A percentile compares a stretch with the other conserved stretches of the same genome.
These are phyloP conservation scores for Pempheris klunzingeri DNA, from an alignment of 2,797 vertebrate genomes.

Conservation along the genomic window DNA sequence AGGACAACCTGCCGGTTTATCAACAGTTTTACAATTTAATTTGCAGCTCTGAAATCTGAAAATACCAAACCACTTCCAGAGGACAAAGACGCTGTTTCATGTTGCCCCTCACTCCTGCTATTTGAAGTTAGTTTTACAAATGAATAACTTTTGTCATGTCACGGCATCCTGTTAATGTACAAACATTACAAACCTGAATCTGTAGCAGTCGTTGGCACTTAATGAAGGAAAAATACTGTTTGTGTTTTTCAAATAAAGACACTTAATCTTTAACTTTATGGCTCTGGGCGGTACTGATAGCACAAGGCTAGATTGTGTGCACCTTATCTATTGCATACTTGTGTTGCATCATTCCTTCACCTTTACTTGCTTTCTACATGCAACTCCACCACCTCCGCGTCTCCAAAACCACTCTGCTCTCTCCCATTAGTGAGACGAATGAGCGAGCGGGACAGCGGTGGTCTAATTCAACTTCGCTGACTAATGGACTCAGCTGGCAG, in stretches of 20 bases:
- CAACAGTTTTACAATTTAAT: slow-evolving; percentile 17
- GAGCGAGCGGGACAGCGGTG: slow-evolving; percentile 53
- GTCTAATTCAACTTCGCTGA: slow-evolving; percentile 69
- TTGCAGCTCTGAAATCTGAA: slow-evolving; percentile 17
- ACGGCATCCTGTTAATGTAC: slow-evolving; percentile 37
- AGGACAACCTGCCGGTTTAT: not conserved
- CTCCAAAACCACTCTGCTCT: slow-evolving; percentile 40
- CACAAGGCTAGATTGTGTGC: not conserved
- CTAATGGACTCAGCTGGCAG: slow-evolving; percentile 81
- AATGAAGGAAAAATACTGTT: not conserved
- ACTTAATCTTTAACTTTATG: slow-evolving; percentile 41
- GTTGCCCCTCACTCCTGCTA: slow-evolving; percentile 9
- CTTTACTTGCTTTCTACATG: slow-evolving; percentile 28
- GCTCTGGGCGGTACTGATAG: slow-evolving; percentile 2
- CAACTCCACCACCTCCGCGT: slow-evolving; percentile 36
- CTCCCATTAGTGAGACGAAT: slow-evolving; percentile 70
- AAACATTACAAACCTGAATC: not conserved
- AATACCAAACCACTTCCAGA: slow-evolving; percentile 14
- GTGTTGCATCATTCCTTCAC: slow-evolving; percentile 22
- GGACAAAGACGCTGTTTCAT: slow-evolving; percentile 26
- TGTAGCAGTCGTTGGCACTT: not conserved
- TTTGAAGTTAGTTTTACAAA: slow-evolving; percentile 12
- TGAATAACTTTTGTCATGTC: slow-evolving; percentile 17
- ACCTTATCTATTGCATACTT: slow-evolving; percentile 9
- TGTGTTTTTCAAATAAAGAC: slow-evolving; percentile 2